A percentile compares a stretch with the other conserved stretches of the same genome.
phyloP scores from a whole-genome alignment of 2,797 vertebrate genomes.

The Leptoclinus maculatus region DNA sequence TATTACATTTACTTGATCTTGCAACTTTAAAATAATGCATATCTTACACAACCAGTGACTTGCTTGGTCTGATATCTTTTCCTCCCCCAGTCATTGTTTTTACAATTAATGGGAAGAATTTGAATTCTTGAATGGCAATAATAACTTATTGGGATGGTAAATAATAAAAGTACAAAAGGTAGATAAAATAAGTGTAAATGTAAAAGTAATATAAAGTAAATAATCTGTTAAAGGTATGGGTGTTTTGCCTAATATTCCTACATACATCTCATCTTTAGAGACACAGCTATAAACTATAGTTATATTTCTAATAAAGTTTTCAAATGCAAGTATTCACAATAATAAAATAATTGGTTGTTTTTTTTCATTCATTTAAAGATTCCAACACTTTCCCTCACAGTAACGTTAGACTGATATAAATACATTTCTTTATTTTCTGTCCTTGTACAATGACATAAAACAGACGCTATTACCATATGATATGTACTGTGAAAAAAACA shows the following conservation, averaged over 20 bases:
- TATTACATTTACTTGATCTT: too few relatives aligned
- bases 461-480: too few relatives aligned
- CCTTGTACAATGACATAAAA: not conserved
- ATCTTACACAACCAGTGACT: too few relatives aligned
- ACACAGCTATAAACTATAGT: not conserved
- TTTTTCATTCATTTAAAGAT: not conserved
- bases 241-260: not conserved
- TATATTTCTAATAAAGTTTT: not conserved
- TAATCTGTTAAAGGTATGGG: not conserved
- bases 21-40: too few relatives aligned
- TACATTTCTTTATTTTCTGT: not conserved
- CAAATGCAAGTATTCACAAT: not conserved
- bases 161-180: not conserved
- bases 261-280: not conserved
- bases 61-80: too few relatives aligned
- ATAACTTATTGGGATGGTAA: too few relatives aligned
- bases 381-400: not conserved
- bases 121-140: not conserved
- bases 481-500: too few relatives aligned
- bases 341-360: not conserved
- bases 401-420: not conserved
- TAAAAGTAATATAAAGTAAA: not conserved
- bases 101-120: not conserved
- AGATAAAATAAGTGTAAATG: not conserved
- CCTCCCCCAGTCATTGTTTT: too few relatives aligned